These are phyloP conservation scores for Nycteola revayana DNA, from an alignment of 2,888 invertebrate species.

Conservation along the genomic window DNA sequence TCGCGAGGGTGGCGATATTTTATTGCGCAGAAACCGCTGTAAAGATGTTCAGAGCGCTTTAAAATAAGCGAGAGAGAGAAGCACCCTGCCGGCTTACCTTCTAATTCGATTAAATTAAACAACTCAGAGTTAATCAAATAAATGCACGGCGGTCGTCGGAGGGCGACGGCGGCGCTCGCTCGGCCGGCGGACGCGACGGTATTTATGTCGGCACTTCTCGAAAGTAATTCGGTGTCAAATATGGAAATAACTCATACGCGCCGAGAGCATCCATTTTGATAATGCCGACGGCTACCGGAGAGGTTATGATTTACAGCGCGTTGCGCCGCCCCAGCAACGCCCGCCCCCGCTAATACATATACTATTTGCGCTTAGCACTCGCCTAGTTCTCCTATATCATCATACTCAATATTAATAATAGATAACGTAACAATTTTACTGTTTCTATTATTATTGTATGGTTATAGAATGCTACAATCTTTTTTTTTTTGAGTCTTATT, in stretches of 20 bases:
- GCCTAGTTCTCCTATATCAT: neutral
- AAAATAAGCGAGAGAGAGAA: conserved; percentile 72
- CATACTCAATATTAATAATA: too few species aligned
- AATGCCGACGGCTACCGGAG: conserved; percentile 77
- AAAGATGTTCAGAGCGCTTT: conserved; percentile 79
- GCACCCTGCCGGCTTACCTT: conserved; percentile 64
- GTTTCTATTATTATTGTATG: too few species aligned
- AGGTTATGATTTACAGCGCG: conserved; percentile 68
- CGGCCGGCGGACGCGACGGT: conserved; percentile 48
- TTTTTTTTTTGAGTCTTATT: too few species aligned
- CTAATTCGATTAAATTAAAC: conserved; percentile 82
- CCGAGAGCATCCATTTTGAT: conserved; percentile 79
- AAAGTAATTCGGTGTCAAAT: conserved; percentile 83
- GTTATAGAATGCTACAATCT: too few species aligned
- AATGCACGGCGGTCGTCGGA: conserved; percentile 71
- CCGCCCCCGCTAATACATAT: conserved; percentile 16
- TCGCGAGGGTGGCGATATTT: conserved; percentile 75
- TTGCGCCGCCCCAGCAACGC: conserved; percentile 33
- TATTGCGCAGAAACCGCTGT: conserved; percentile 80
- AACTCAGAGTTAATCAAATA: conserved; percentile 83
- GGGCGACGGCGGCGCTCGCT: conserved; percentile 32
- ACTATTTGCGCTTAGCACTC: conserved; percentile 7
- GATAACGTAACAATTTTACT: too few species aligned
- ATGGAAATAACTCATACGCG: conserved; percentile 81
- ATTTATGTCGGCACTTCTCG: conserved; percentile 81